A percentile compares a stretch with the other conserved stretches of the same genome.
Evolutionary conservation across 2,113 vertebrate genomes (phyloP).

Genomic region (Engystomops pustulosus): DNA sequence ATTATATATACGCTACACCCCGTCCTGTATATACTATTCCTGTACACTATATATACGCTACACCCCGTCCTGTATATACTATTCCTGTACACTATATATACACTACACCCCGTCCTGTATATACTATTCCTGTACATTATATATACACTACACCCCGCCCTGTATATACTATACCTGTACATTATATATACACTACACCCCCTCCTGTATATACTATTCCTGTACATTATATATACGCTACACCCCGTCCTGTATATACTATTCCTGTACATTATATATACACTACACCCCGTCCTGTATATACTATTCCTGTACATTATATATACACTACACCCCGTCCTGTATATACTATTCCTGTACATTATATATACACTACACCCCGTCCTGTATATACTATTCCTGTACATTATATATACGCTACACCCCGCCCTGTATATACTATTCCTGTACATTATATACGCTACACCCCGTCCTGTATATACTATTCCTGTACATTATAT

Average conservation of each 20-base stretch:
- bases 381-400: background rate
- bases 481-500: background rate
- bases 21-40: background rate
- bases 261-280: background rate
- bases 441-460: background rate
- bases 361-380: background rate
- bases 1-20: background rate
- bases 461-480: too few relatives aligned
- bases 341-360: background rate
- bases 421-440: background rate
- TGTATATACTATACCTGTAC: background rate
- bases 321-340: background rate
- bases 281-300: too few relatives aligned
- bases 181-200: background rate
- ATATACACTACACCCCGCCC: background rate
- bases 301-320: background rate
- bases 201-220: background rate
- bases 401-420: background rate
- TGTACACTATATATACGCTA: background rate
- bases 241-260: background rate
- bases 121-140: background rate
- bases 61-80: background rate
- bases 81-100: background rate
- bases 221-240: background rate
- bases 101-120: too few relatives aligned